Evolutionary conservation across 2,888 invertebrate genomes (phyloP).

Genomic region (Maniola hyperantus): DNA sequence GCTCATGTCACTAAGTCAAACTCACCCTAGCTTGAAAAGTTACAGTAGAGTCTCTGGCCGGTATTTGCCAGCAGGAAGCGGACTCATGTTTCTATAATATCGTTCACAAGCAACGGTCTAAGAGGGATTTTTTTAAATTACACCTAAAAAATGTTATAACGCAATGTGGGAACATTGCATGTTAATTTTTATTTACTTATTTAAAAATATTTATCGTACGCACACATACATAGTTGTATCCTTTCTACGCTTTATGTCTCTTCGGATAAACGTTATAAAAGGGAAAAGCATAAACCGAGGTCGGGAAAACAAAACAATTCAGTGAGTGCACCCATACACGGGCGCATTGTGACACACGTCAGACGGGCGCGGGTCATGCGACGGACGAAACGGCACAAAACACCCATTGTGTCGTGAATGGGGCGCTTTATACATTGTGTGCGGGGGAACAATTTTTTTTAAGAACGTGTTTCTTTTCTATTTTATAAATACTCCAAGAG

Average conservation of each 20-base stretch:
- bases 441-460: slow-evolving; percentile 72
- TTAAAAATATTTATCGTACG: too few relatives aligned
- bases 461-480: slow-evolving; percentile 70
- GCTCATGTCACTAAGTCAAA: too few relatives aligned
- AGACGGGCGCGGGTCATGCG: slow-evolving; percentile 56
- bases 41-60: too few relatives aligned
- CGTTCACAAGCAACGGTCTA: too few relatives aligned
- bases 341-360: slow-evolving; percentile 65
- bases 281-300: slow-evolving; percentile 49
- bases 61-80: too few relatives aligned
- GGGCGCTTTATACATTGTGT: slow-evolving; percentile 73
- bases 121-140: too few relatives aligned
- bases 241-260: background rate
- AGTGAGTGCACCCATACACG: slow-evolving; percentile 72
- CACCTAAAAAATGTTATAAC: too few relatives aligned
- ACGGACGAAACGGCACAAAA: slow-evolving; percentile 65
- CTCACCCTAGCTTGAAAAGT: too few relatives aligned
- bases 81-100: too few relatives aligned
- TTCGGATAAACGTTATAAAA: slow-evolving; percentile 46
- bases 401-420: slow-evolving; percentile 75
- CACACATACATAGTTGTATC: too few relatives aligned
- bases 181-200: too few relatives aligned
- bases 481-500: slow-evolving; percentile 47
- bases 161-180: too few relatives aligned
- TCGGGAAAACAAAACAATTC: slow-evolving; percentile 73